Percentiles rank a stretch among this genome's conserved stretches.
Evolutionary conservation across 2,888 invertebrate species (phyloP).

Genomic region (Drosophila niveifrons): DNA sequence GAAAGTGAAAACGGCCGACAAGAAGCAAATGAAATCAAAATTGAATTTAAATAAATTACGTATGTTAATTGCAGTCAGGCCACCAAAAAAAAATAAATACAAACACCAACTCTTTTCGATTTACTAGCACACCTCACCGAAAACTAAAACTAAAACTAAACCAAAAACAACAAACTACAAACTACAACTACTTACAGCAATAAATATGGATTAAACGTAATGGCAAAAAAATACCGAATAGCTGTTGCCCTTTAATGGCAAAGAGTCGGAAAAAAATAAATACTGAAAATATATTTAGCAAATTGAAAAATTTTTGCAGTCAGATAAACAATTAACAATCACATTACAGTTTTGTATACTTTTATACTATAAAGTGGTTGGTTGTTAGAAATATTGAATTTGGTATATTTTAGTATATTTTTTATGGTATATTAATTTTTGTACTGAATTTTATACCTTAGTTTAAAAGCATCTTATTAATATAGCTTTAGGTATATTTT

Average conservation of each 20-base stretch:
- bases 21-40: slow-evolving; percentile 73
- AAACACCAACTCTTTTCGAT: slow-evolving; percentile 2
- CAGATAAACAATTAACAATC: no score
- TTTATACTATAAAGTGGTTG: no score
- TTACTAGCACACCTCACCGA: neutral
- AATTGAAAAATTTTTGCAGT: no score
- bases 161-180: neutral
- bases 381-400: no score
- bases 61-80: slow-evolving; percentile 72
- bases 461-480: no score
- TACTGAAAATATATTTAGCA: no score
- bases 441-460: no score
- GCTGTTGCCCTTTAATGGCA: neutral
- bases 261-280: no score
- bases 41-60: slow-evolving; percentile 82
- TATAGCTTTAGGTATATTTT: no score
- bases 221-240: neutral
- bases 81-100: neutral
- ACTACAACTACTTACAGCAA: neutral
- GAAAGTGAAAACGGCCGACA: slow-evolving; percentile 77
- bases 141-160: neutral
- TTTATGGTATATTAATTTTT: no score
- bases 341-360: no score
- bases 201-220: neutral
- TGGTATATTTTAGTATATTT: no score